Evolutionary conservation across 2,888 invertebrate species (phyloP).

Genomic region (Melipona bicolor): DNA sequence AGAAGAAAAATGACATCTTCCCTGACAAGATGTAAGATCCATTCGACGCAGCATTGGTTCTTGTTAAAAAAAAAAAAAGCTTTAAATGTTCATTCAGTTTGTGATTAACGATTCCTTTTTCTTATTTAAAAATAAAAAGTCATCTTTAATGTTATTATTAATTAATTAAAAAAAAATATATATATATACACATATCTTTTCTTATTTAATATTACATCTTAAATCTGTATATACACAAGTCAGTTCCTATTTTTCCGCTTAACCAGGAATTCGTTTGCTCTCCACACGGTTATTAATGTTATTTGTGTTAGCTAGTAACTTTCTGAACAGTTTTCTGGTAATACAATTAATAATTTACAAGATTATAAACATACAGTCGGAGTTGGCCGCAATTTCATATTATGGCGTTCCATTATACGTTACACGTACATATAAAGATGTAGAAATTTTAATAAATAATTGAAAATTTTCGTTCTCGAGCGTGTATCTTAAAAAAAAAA

Average conservation of each 20-base stretch:
- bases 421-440: slow-evolving; percentile 61
- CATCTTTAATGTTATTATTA: slow-evolving; percentile 55
- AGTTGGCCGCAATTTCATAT: slow-evolving; percentile 58
- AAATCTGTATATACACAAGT: slow-evolving; percentile 80
- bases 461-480: slow-evolving; percentile 53
- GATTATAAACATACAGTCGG: slow-evolving; percentile 77
- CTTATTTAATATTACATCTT: slow-evolving; percentile 78
- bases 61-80: neutral
- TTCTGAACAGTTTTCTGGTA: slow-evolving; percentile 56
- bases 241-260: slow-evolving; percentile 72
- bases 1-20: neutral
- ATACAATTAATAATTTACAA: slow-evolving; percentile 80
- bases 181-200: slow-evolving; percentile 34
- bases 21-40: neutral
- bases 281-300: slow-evolving; percentile 69
- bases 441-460: slow-evolving; percentile 76
- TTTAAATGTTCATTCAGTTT: neutral
- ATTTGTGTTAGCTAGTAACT: slow-evolving; percentile 69
- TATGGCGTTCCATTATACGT: slow-evolving; percentile 68
- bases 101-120: neutral
- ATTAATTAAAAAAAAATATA: slow-evolving; percentile 43
- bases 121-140: neutral
- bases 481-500: slow-evolving; percentile 20
- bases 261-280: slow-evolving; percentile 49
- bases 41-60: neutral